phyloP scores from a whole-genome alignment of 35 echinoderm and acorn worm genomes.

The Ptychodera flava region DNA sequence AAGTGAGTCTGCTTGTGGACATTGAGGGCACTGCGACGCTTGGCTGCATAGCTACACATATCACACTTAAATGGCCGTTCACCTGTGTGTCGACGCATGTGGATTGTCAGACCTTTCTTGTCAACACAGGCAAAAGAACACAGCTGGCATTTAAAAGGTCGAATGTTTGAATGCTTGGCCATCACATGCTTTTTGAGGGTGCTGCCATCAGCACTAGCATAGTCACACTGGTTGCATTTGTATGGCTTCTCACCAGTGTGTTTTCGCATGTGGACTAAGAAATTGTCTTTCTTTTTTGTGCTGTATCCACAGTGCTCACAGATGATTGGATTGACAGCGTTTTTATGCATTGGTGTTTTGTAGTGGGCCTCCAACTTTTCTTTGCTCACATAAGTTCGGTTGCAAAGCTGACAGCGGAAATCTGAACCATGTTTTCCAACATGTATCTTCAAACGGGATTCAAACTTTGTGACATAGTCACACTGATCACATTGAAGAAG shows the following conservation, averaged over 20 bases:
- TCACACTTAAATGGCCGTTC: slow-evolving; percentile 77
- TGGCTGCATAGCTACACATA: slow-evolving; percentile 74
- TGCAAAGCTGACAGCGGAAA: slow-evolving; percentile 60
- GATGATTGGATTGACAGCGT: slow-evolving; percentile 62
- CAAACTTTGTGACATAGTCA: slow-evolving; percentile 60
- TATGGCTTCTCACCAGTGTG: slow-evolving; percentile 88
- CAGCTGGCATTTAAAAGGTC: slow-evolving; percentile 66
- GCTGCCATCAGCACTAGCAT: slow-evolving; percentile 86
- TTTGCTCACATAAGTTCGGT: slow-evolving; percentile 47
- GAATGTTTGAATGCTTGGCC: slow-evolving; percentile 87
- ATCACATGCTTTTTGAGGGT: slow-evolving; percentile 98
- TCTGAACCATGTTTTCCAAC: slow-evolving; percentile 54
- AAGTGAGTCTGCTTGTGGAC: slow-evolving; percentile 73
- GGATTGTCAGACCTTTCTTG: slow-evolving; percentile 84
- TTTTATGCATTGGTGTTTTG: slow-evolving; percentile 70
- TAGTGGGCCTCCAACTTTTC: slow-evolving; percentile 57
- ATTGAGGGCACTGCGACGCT: slow-evolving; percentile 75
- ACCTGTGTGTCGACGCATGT: slow-evolving; percentile 79
- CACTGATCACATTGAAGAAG: slow-evolving; percentile 50
- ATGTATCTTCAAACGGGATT: slow-evolving; percentile 64
- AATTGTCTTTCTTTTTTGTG: slow-evolving; percentile 90
- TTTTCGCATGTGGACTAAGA: slow-evolving; percentile 83
- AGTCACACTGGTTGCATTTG: slow-evolving; percentile 71
- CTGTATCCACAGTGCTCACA: slow-evolving; percentile 86
- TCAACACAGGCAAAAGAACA: slow-evolving; percentile 82